A percentile compares a stretch with the other conserved stretches of the same genome.
Conservation (phyloP, 2,888 invertebrate species). For the Tyria jacobaeae region DNA sequence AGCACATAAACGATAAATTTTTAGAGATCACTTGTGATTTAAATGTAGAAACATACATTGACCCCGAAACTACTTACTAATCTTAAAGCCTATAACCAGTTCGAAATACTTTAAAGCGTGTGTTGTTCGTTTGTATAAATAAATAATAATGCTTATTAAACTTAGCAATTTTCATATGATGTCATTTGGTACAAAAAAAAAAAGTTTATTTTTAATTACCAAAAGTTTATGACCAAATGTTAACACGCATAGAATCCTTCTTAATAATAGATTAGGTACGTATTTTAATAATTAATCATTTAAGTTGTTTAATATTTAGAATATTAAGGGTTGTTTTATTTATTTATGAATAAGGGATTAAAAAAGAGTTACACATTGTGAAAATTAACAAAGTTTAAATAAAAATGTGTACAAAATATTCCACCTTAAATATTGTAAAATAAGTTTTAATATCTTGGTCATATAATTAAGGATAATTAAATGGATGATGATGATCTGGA, state of each 20-base stretch:
- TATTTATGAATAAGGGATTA: too few species aligned
- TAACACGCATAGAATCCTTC: neutral
- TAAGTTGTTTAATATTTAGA: too few species aligned
- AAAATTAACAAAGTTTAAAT: too few species aligned
- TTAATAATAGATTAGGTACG: neutral
- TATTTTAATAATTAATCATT: neutral
- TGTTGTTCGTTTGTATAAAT: too few species aligned
- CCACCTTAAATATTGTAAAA: too few species aligned
- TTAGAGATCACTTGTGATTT: conserved; percentile 2
- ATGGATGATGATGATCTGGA: too few species aligned
- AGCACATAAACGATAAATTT: neutral
- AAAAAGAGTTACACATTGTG: too few species aligned
- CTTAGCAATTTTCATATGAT: neutral
- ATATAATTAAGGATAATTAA: too few species aligned
- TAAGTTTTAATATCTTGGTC: too few species aligned
- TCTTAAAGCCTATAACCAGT: neutral
- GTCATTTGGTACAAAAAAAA: neutral
- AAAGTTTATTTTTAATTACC: neutral
- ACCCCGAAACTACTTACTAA: neutral
- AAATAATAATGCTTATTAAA: neutral
- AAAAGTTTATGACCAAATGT: neutral
- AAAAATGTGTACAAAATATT: too few species aligned
- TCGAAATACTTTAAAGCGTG: conserved; percentile 1
- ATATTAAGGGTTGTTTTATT: too few species aligned
- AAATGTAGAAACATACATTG: neutral